phyloP scores from a whole-genome alignment of 2,888 invertebrate species.

The Brachynemurus nebulosus region DNA sequence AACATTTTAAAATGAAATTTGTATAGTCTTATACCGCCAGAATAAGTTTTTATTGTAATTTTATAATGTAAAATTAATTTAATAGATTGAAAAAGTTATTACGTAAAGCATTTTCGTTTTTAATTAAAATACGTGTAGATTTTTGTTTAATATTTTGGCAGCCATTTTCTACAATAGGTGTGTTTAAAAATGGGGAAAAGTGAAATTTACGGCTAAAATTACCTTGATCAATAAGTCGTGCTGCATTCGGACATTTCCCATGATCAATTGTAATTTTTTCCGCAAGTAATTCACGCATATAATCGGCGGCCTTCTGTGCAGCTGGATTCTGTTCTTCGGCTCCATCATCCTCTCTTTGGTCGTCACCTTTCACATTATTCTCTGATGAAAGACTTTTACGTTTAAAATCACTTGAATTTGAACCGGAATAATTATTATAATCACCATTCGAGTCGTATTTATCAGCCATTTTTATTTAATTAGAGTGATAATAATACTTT shows the following conservation, averaged over 20 bases:
- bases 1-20: not conserved
- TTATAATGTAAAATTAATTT: too few relatives aligned
- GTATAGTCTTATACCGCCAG: too few relatives aligned
- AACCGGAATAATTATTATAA: conserved; percentile 21
- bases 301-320: conserved; percentile 62
- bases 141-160: too few relatives aligned
- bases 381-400: conserved; percentile 23
- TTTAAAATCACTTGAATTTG: conserved; percentile 27
- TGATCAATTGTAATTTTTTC: conserved; percentile 54
- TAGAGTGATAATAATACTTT: not conserved
- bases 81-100: too few relatives aligned
- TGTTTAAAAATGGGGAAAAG: too few relatives aligned
- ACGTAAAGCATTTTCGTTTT: too few relatives aligned
- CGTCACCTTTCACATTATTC: conserved; percentile 20
- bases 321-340: conserved; percentile 42
- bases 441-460: conserved; percentile 31
- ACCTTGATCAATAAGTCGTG: conserved; percentile 63
- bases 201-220: too few relatives aligned
- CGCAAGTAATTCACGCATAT: conserved; percentile 56
- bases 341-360: conserved; percentile 30
- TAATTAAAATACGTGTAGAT: too few relatives aligned
- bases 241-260: conserved; percentile 53
- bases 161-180: too few relatives aligned
- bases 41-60: too few relatives aligned
- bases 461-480: conserved; percentile 24